These are phyloP conservation scores for Cataglyphis altisquamis DNA, from an alignment of 2,888 invertebrate species.

Conservation along the genomic window DNA sequence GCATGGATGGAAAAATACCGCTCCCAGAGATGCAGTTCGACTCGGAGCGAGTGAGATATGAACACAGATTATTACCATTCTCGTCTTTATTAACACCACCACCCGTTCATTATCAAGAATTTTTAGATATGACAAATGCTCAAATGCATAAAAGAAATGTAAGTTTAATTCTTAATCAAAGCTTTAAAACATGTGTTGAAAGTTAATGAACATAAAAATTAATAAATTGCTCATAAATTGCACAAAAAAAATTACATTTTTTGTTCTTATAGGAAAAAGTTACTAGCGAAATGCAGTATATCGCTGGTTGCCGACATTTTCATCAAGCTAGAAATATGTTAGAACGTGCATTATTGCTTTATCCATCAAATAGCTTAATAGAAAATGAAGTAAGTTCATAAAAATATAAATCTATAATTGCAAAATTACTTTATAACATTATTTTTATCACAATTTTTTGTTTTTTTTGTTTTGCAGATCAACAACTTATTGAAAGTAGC, in stretches of 20 bases:
- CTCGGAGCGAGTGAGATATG: slow-evolving; percentile 97
- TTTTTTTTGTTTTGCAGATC: slow-evolving; percentile 88
- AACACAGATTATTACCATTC: slow-evolving; percentile 97
- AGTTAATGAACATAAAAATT: slow-evolving; percentile 1
- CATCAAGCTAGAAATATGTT: slow-evolving; percentile 95
- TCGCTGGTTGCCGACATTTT: slow-evolving; percentile 96
- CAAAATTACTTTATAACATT: background rate
- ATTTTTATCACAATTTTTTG: background rate
- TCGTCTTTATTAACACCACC: slow-evolving; percentile 95
- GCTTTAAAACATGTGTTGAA: background rate
- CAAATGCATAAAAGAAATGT: slow-evolving; percentile 83
- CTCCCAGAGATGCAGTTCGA: slow-evolving; percentile 96
- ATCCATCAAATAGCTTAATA: slow-evolving; percentile 88
- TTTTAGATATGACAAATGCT: slow-evolving; percentile 92
- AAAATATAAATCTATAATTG: background rate
- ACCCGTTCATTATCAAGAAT: slow-evolving; percentile 96
- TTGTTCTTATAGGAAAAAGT: slow-evolving; percentile 77
- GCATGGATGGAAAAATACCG: slow-evolving; percentile 94
- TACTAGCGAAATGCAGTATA: slow-evolving; percentile 87
- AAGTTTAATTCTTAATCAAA: slow-evolving; percentile 65
- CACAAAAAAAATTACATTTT: slow-evolving; percentile 5
- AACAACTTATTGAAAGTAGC: slow-evolving; percentile 94
- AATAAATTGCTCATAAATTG: background rate
- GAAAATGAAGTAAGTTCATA: slow-evolving; percentile 81
- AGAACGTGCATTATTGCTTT: slow-evolving; percentile 93